Base-by-base conservation (phyloP, 2,113 vertebrate species). In the Elephas maximus region DNA sequence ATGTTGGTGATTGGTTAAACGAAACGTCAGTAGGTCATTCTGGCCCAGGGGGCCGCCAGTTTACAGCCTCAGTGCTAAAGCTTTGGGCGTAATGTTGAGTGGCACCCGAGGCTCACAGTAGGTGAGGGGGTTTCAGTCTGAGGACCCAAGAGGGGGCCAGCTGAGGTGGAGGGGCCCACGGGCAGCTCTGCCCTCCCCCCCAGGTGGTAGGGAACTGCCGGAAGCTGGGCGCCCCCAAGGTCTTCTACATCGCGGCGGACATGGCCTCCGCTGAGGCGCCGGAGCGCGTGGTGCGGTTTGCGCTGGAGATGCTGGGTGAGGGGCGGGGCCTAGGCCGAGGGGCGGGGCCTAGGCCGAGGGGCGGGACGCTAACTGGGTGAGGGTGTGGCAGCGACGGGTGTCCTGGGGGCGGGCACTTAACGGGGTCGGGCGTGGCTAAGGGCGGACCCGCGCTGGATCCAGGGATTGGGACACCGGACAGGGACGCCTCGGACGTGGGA, bases 171-270 rank as follows among this genome's bases (percentile, higher is more conserved):
- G 77, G 90, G 51, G 94, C 90, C 96, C 93, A 86, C 60, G 74
- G 92, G 78, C 74, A 89, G 83, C 82, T 93, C 88, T 93, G 83
- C 6, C 51, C 87, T 89, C 88, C 91, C 71, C 90, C 93, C 41
- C 69, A 99, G 99, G 99, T 99, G 95, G 95, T 95, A 88, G 98
- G 99, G 90, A 99, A 99, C 97, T 99, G 99, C 92, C 95, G 98
- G 96, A 93, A 97, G 65, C 94, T 99, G 4, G 99, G 99, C 71
- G 99, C 99, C 93, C 99, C 99, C 98, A 99, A 98, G 91, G 78
- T 98, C 5, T 90, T 99, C 86, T 99, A 99, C 73, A 92, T 99
- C 80, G 87, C 98, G n/a, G 99, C 98, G 33, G 99, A 99, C 96
- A 99, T 99, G 99, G 96, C 98, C 77, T 98, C 30, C 74, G 98